These are phyloP conservation scores for Hypsibius dujardini DNA, from an alignment of 1,140 invertebrate genomes.

Conservation along the genomic window DNA sequence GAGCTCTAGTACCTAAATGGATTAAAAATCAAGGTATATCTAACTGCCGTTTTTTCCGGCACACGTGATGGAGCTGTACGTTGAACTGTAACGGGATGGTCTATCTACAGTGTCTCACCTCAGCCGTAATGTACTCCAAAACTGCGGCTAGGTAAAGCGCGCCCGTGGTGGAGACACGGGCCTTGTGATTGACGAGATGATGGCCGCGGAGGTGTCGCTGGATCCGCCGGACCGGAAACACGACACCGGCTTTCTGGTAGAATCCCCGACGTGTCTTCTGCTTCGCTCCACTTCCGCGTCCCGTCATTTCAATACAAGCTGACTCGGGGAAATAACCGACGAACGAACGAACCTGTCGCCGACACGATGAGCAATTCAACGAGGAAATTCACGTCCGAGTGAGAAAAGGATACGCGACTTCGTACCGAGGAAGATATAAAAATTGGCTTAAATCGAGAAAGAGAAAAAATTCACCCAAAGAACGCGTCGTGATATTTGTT, in stretches of 20 bases:
- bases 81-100: not conserved
- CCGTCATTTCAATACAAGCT: not conserved
- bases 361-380: too few relatives aligned
- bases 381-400: too few relatives aligned
- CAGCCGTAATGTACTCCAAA: conserved; percentile 38
- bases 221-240: conserved; percentile 40
- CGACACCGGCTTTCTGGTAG: conserved; percentile 31
- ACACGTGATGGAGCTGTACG: not conserved
- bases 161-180: conserved; percentile 37
- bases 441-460: too few relatives aligned
- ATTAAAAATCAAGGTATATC: conserved; percentile 21
- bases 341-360: too few relatives aligned
- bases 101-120: not conserved
- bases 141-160: conserved; percentile 42
- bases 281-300: not conserved
- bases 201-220: conserved; percentile 38
- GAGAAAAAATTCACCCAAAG: too few relatives aligned
- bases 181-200: conserved; percentile 27
- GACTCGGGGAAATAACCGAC: too few relatives aligned
- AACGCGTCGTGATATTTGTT: too few relatives aligned
- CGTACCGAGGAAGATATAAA: too few relatives aligned
- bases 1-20: conserved; percentile 37
- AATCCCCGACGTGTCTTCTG: not conserved
- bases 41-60: not conserved
- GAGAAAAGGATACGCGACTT: too few relatives aligned